Conservation (phyloP, 2,797 vertebrate genomes). For the Siniperca scherzeri region DNA sequence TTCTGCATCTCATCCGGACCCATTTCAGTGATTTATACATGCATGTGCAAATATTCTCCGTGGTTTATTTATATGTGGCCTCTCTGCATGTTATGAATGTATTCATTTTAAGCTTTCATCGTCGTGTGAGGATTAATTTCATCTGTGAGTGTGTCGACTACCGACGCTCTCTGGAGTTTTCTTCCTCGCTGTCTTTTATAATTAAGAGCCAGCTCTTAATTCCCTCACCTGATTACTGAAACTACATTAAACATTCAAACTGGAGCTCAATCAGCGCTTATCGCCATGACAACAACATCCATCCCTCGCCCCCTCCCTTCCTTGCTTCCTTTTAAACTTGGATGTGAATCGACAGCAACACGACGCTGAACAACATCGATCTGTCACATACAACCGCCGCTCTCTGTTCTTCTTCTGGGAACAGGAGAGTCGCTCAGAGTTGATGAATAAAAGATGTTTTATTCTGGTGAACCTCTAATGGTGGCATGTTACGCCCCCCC, state of each 20-base stretch:
- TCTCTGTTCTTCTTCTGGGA: slow-evolving; percentile 12
- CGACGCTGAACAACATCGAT: neutral
- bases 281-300: neutral
- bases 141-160: neutral
- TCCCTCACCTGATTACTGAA: slow-evolving; percentile 14
- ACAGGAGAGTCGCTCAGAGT: slow-evolving; percentile 2
- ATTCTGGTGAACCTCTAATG: slow-evolving; percentile 7
- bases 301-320: neutral
- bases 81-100: neutral
- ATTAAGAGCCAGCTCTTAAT: neutral
- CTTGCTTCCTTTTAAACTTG: neutral
- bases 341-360: neutral
- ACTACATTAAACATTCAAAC: slow-evolving; percentile 23
- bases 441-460: slow-evolving; percentile 32
- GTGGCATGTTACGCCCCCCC: neutral
- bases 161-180: neutral
- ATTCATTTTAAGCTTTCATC: too few relatives aligned
- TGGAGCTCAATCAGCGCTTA: neutral
- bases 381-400: slow-evolving; percentile 8
- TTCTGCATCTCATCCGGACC: too few relatives aligned
- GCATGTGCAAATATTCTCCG: too few relatives aligned
- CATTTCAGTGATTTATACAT: too few relatives aligned
- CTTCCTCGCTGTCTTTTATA: neutral
- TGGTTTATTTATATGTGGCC: neutral
- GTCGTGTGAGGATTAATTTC: neutral